phyloP scores from a whole-genome alignment of 2,797 vertebrate genomes.

The Anolis apletophallus region DNA sequence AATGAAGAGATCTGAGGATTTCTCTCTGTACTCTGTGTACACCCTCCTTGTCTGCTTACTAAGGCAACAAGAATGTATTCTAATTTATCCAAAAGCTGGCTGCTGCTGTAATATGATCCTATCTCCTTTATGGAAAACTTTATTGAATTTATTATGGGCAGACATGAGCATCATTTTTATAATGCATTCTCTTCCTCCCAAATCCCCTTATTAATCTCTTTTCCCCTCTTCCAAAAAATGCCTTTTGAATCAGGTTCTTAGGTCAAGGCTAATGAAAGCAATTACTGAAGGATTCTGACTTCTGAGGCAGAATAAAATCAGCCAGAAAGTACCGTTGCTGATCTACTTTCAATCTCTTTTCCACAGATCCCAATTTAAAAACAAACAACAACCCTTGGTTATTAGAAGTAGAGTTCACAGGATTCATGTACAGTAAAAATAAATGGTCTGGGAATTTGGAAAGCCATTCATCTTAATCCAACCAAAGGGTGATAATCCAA shows the following conservation, averaged over 20 bases:
- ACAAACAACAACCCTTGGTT: conserved; percentile 35
- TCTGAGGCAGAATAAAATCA: conserved; percentile 44
- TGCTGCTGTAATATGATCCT: not conserved
- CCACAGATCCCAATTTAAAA: conserved; percentile 38
- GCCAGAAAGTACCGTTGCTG: conserved; percentile 52
- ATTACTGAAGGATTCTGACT: conserved; percentile 49
- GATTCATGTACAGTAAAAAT: conserved; percentile 65
- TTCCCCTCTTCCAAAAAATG: conserved; percentile 15
- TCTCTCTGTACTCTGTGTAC: not conserved
- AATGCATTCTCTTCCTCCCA: not conserved
- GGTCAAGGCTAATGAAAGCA: conserved; percentile 61
- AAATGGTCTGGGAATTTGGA: conserved; percentile 67
- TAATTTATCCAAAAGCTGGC: not conserved
- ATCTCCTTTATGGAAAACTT: not conserved
- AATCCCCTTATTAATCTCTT: not conserved
- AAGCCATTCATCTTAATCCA: conserved; percentile 75
- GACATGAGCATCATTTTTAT: conserved; percentile 14
- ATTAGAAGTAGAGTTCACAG: conserved; percentile 64
- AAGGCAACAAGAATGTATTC: not conserved
- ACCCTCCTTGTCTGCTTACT: not conserved
- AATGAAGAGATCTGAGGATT: not conserved
- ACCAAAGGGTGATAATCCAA: conserved; percentile 67
- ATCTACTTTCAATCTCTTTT: conserved; percentile 58
- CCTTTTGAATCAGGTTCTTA: conserved; percentile 46
- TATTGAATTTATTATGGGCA: conserved; percentile 16